Evolutionary conservation across 2,888 invertebrate species (phyloP), one percentile per base, ranked within the genome.

Genomic region (Zelleria hepariella): DNA sequence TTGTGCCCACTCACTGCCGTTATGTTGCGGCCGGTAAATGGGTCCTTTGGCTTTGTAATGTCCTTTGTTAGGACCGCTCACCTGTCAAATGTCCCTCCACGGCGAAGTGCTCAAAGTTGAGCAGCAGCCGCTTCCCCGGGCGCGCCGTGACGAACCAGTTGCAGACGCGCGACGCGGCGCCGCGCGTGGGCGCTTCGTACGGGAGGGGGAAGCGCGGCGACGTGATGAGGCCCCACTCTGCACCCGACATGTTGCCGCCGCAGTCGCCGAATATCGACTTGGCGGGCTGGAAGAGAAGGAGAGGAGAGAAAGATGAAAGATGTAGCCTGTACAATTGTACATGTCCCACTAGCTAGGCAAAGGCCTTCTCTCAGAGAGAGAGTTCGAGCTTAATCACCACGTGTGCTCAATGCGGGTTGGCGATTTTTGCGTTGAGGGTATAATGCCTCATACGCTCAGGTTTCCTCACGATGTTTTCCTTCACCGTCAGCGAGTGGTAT

Each of bases 81-180:
- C 96, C 92, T 66, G 92, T 90, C 65, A 95, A 95, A 77, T 96
- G 95, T 66, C 99, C 99, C 84, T 99, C 99, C 61, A 99, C 95
- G 59, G 95, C 94, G 77, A 99, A 98, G 66, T 92, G 91, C 76
- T 96, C 94, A 80, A 99, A 96, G 81, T 96, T 94, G 74, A 99
- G 92, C 77, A 98, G 92, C 71, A 99, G 93, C 76, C 94, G 93
- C 80, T 96, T 95, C 69, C 94, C 94, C 32, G 95, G 94, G 67
- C 94, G 92, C 62, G 96, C 97, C 64, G 93, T 94, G 75, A 99
- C 95, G 78, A 95, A 95, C 99, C 99, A 99, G 86, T 98, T 97
- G 89, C 99, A 99, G 64, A 95, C 96, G 80, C 94, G 94, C 66
- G 95, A 95, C 57, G 96, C 94, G 67, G 94, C 90, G 59, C 94